phyloP scores from a whole-genome alignment of 2,113 vertebrate genomes.

The Cyprinodon variegatus region DNA sequence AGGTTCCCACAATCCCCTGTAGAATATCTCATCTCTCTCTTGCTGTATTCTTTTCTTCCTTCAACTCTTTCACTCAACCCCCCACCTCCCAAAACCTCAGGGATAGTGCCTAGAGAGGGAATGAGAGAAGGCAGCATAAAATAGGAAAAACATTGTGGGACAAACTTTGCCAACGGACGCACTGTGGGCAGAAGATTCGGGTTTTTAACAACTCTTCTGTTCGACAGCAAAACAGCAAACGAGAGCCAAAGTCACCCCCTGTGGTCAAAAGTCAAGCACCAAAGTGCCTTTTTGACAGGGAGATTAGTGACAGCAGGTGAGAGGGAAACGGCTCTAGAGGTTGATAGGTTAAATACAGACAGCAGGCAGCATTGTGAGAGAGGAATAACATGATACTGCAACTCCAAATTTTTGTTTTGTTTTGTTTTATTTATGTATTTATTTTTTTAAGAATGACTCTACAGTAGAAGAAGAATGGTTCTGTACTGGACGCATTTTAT shows the following conservation, averaged over 20 bases:
- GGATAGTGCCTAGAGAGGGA: conserved; percentile 44
- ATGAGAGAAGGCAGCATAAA: conserved; percentile 19
- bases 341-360: conserved; percentile 41
- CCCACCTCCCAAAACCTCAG: conserved; percentile 35
- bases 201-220: neutral
- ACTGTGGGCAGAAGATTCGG: conserved; percentile 12
- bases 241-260: conserved; percentile 13
- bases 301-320: conserved; percentile 26
- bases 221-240: conserved; percentile 20
- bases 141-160: conserved; percentile 22
- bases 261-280: conserved; percentile 10
- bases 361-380: neutral
- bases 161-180: conserved; percentile 33
- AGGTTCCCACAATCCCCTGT: conserved; percentile 79
- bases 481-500: neutral
- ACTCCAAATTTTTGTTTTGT: neutral
- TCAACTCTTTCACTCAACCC: conserved; percentile 40
- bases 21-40: conserved; percentile 59
- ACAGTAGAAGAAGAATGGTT: neutral
- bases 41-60: conserved; percentile 28
- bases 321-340: conserved; percentile 4
- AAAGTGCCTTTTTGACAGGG: neutral
- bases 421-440: too few relatives aligned
- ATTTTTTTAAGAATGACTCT: neutral
- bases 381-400: conserved; percentile 14